A percentile compares a stretch with the other conserved stretches of the same genome.
phyloP scores from a whole-genome alignment of 2,888 invertebrate genomes.

The Norana najaformis region DNA sequence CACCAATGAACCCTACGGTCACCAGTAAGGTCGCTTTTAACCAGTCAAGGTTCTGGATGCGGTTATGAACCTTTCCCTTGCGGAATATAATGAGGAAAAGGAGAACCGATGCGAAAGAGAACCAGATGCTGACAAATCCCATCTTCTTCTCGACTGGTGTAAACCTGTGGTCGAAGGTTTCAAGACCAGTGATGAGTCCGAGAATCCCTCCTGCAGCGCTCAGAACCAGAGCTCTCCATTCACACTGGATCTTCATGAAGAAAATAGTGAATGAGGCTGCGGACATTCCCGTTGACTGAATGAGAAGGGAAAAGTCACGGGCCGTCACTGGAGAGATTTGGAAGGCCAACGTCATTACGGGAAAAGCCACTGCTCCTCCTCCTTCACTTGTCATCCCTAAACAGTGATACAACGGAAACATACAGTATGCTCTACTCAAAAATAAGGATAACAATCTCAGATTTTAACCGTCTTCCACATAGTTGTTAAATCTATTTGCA shows the following conservation, averaged over 20 bases:
- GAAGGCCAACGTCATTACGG: conserved; percentile 45
- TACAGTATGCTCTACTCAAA: too few relatives aligned
- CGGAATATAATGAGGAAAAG: conserved; percentile 53
- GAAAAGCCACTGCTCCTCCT: conserved; percentile 45
- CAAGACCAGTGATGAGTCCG: conserved; percentile 54
- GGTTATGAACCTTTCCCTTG: conserved; percentile 46
- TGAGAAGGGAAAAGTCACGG: conserved; percentile 44
- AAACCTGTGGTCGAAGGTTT: conserved; percentile 50
- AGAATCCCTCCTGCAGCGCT: conserved; percentile 50
- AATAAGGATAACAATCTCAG: too few relatives aligned
- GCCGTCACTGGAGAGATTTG: conserved; percentile 37
- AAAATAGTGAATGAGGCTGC: conserved; percentile 54
- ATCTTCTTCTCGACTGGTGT: conserved; percentile 54
- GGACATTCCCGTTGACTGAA: conserved; percentile 52
- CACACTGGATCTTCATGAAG: conserved; percentile 49
- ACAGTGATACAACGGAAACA: background rate
- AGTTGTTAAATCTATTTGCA: too few relatives aligned
- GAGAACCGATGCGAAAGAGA: conserved; percentile 55
- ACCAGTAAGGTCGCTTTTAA: conserved; percentile 51
- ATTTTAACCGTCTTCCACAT: too few relatives aligned
- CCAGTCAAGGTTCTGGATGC: conserved; percentile 40
- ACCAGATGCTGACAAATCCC: conserved; percentile 57
- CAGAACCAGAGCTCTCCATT: conserved; percentile 48
- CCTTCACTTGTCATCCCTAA: conserved; percentile 46
- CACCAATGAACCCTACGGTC: conserved; percentile 53